Percentiles rank a stretch among this genome's conserved stretches.
phyloP scores from a whole-genome alignment of 1,140 invertebrate genomes.

The Linepithema humile region DNA sequence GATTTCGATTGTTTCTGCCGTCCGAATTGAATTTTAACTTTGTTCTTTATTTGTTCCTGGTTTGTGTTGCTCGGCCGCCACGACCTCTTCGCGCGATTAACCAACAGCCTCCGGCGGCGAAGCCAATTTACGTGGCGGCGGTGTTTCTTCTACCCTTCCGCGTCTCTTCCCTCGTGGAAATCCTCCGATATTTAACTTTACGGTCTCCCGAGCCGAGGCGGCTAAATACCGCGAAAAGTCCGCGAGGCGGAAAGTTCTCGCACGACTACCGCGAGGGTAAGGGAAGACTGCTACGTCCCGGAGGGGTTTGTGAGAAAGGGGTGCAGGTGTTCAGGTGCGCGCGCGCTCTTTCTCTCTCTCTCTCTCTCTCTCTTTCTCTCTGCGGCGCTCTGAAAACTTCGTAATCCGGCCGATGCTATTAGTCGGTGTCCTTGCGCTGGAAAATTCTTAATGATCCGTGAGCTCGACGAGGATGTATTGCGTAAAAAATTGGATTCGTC shows the following conservation, averaged over 20 bases:
- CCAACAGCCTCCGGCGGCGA: conserved; percentile 31
- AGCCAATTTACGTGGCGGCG: conserved; percentile 47
- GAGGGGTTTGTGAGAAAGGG: conserved; percentile 30
- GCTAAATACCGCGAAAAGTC: conserved; percentile 57
- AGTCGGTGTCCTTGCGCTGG: background rate
- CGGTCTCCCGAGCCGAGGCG: conserved; percentile 32
- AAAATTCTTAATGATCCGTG: conserved; percentile 59
- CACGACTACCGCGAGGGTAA: conserved; percentile 2
- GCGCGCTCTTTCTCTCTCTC: too few relatives aligned
- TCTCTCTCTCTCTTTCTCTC: too few relatives aligned
- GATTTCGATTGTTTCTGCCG: conserved; percentile 37
- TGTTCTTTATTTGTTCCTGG: conserved; percentile 42
- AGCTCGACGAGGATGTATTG: conserved; percentile 4
- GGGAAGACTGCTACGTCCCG: conserved; percentile 3
- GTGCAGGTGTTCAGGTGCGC: conserved; percentile 43
- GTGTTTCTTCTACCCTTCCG: conserved; percentile 35
- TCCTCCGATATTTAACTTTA: conserved; percentile 61
- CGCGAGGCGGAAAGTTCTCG: conserved; percentile 24
- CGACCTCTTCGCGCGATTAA: conserved; percentile 53
- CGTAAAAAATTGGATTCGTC: background rate
- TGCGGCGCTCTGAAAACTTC: conserved; percentile 38
- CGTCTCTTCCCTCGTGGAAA: background rate
- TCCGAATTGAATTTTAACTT: conserved; percentile 52
- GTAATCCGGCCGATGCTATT: conserved; percentile 53
- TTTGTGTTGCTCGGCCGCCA: background rate